Base-by-base conservation (phyloP, 2,888 invertebrate species). In the Limnephilus lunatus region DNA sequence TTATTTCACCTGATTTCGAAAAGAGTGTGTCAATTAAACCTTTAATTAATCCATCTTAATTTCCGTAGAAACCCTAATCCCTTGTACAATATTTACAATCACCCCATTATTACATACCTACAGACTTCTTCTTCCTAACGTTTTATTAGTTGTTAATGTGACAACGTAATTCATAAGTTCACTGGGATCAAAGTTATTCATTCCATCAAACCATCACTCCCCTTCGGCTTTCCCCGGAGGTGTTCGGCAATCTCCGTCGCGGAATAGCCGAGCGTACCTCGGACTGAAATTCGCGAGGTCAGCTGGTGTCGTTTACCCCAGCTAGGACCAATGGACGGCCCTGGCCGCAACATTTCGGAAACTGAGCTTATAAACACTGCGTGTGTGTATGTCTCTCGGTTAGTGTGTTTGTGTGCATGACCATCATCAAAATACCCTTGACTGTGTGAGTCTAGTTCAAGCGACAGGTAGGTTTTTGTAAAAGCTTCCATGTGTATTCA, bases 181-280 rank as follows among this genome's bases (percentile, higher is more conserved):
- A 68, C 68, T 68, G 68, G 68, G 68, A 68, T 68, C 68, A 25
- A 68, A 68, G 25, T 68, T 68, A 68, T 68, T n/a, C 68, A 68
- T 68, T 68, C 68, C 68, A n/a, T 68, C n/a, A 68, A 68, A 87
- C 30, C 87, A 89, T 80, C 88, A 80, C 11, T 81, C 44, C n/a
- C 81, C 31, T 81, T 89, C 88, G 88, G 68, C 80, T 32, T 25
- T 32, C 35, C 32, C 44, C 88, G 88, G 68, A 89, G 88, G 80
- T 32, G 81, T 86, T 91, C 91, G 91, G 86, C 80, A 31, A 30
- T 95, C 95, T 94, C 94, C 94, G 95, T 95, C 68, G 86, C 80
- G 68, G 87, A 87, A 87, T 87, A 87, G n/a, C 87, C 87, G 87
- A 87, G 87, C 87, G 68, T 89, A 81, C 88, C 19, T 80, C 80